Base-by-base conservation (phyloP, 1,140 invertebrate genomes). In the Scaptomyza graminum region DNA sequence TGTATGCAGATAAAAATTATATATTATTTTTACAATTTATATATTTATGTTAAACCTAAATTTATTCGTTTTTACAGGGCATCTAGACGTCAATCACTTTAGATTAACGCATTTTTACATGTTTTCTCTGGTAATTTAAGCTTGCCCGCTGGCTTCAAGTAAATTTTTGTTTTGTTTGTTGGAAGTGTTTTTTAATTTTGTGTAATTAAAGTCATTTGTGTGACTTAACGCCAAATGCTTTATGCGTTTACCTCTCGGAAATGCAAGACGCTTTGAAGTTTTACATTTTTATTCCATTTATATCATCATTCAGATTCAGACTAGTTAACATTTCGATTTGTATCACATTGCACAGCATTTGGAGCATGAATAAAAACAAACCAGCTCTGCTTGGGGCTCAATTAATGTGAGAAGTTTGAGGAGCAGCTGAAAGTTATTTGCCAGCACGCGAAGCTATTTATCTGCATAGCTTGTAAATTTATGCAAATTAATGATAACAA, bases 131-230 rank as follows among this genome's bases (percentile, higher is more conserved):
- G 41, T 57, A 46, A 57, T 46, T 34, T 57, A 1, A 28, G 13
- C 41, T 49, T 66, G 50, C 37, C 67, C 67, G 34, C 52, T 57
- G 67, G 67, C 67, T 9, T 51, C 47, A 70, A 65, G 59, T 59
- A 18, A 52, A 34, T 11, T 71, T 57, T 64, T 22, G 43, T 56
- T 55, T 55, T 56, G 25, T 47, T 56, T 25, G 44, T 34, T 34
- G 18, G 0, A 1, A 8, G 25, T 47, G 2, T 22, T 62, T 54
- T 47, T 59, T 49, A 59, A 49, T 43, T 70, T 13, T 37, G 7
- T 52, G 64, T 76, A 84, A 87, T 84, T 87, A 85, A 85, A 80
- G 81, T 55, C 82, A 80, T 85, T 84, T 71, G 61, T 61, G 64
- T 62, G 66, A 50, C 51, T 72, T 72, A 72, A 72, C 63, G 62